Evolutionary conservation across 2,888 invertebrate species (phyloP), one percentile per base, ranked within the genome.

Genomic region (Amblyjoppa fuscipennis): DNA sequence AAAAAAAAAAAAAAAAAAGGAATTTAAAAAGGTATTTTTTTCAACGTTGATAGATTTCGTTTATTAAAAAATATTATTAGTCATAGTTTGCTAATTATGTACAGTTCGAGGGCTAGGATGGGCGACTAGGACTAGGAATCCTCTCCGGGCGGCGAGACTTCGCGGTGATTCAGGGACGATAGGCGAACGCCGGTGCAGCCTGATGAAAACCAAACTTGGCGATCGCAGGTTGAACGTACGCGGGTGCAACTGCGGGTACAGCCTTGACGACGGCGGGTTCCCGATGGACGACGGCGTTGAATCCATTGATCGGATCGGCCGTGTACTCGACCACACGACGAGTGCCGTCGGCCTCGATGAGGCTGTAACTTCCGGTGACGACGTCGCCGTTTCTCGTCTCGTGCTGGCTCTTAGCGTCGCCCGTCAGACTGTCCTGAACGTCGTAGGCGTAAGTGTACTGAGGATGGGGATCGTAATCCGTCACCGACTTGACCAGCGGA

Each of bases 311-410:
- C 1, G 93, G 89, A 79, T 94, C 94, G 0, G 93, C 93, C 0
- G 91, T 90, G 84, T 93, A 93, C 49, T 93, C 92, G 66, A 93
- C 93, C 59, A 92, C 86, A 20, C 93, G 89, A 11, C 93, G 89
- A 5, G 93, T 93, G 16, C 93, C 93, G 31, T 93, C 93, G 31
- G 93, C 92, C 82, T 93, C 93, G 81, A 93, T 92, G 49, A 93
- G 87, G 78, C 92, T 92, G 84, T 93, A 93, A 66, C 92, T 91
- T 61, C 93, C 93, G 61, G 89, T 92, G 9, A 93, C 93, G 5
- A 93, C 87, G 64, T 93, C 93, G 4, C 93, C 93, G 82, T 93
- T 89, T 68, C 93, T 90, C 66, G 88, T 92, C 74, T 93, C 93
- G 75, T 93, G 91, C 61, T 93, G 93, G 31, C 91, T 91, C 75